phyloP scores from a whole-genome alignment of 2,113 vertebrate species.

The Callocephalon fimbriatum region DNA sequence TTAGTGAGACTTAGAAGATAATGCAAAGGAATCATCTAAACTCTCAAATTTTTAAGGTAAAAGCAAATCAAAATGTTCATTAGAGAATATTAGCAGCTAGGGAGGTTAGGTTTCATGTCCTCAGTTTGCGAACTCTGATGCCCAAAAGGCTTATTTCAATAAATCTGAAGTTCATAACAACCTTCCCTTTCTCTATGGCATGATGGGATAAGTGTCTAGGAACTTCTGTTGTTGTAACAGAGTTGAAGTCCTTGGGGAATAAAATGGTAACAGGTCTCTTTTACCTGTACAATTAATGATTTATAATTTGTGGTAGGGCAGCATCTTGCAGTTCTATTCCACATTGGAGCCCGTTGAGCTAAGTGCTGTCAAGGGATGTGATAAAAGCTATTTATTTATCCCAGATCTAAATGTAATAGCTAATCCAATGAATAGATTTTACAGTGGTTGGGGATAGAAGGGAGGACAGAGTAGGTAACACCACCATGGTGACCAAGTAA shows the following conservation, averaged over 20 bases:
- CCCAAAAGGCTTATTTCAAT: background rate
- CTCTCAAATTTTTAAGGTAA: background rate
- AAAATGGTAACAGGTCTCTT: background rate
- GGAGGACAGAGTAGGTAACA: background rate
- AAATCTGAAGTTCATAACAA: background rate
- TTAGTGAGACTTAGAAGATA: background rate
- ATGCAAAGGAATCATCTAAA: background rate
- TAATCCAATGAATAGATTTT: background rate
- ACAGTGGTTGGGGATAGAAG: background rate
- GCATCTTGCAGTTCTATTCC: background rate
- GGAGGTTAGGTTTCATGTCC: background rate
- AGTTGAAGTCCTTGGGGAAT: background rate
- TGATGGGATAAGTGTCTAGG: background rate
- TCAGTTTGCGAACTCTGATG: background rate
- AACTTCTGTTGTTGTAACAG: background rate
- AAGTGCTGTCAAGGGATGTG: background rate
- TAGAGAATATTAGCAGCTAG: background rate
- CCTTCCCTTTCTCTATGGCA: background rate
- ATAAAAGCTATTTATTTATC: background rate
- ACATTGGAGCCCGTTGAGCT: background rate
- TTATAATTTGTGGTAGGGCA: background rate
- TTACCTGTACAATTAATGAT: background rate
- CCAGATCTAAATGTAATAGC: background rate
- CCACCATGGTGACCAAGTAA: background rate
- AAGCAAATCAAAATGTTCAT: background rate